Percentiles rank a stretch among this genome's conserved stretches.
These are phyloP conservation scores for Sceloporus tristichus DNA, from an alignment of 2,113 vertebrate genomes.

Conservation along the genomic window DNA sequence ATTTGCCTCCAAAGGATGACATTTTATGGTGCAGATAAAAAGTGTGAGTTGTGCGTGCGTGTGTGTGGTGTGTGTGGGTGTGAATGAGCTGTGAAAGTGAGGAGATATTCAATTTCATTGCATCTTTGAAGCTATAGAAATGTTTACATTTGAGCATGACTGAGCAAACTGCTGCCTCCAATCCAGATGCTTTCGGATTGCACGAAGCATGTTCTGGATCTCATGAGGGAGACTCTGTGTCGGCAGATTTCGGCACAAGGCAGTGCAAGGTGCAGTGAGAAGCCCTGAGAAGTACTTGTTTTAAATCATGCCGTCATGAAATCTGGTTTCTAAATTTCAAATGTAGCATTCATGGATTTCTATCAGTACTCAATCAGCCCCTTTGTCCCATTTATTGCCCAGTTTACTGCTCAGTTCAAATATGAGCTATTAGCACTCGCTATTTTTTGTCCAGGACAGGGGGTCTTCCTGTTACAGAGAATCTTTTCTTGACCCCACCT, in stretches of 20 bases:
- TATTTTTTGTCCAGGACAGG: slow-evolving; percentile 55
- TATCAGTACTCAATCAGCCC: slow-evolving; percentile 65
- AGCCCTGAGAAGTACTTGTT: slow-evolving; percentile 54
- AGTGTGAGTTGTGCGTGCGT: slow-evolving; percentile 15
- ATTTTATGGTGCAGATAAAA: slow-evolving; percentile 73
- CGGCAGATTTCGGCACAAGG: slow-evolving; percentile 52
- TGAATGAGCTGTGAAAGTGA: neutral
- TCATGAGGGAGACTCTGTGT: slow-evolving; percentile 37
- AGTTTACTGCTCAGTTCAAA: slow-evolving; percentile 77
- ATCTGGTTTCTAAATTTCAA: slow-evolving; percentile 74
- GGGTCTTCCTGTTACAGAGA: neutral
- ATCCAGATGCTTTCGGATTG: slow-evolving; percentile 71
- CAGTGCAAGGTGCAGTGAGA: slow-evolving; percentile 50
- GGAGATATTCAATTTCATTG: slow-evolving; percentile 72
- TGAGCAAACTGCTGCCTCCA: slow-evolving; percentile 72
- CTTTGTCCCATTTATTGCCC: slow-evolving; percentile 45
- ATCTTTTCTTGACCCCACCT: neutral
- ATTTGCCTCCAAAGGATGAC: slow-evolving; percentile 70
- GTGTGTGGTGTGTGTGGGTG: slow-evolving; percentile 43
- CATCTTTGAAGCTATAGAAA: slow-evolving; percentile 77
- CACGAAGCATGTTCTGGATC: slow-evolving; percentile 58
- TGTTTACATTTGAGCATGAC: slow-evolving; percentile 82
- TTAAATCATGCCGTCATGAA: slow-evolving; percentile 85
- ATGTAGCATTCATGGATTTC: slow-evolving; percentile 57
- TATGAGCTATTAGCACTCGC: slow-evolving; percentile 54